Evolutionary conservation across 2,113 vertebrate species (phyloP).

Genomic region (Sinosuthora webbiana): DNA sequence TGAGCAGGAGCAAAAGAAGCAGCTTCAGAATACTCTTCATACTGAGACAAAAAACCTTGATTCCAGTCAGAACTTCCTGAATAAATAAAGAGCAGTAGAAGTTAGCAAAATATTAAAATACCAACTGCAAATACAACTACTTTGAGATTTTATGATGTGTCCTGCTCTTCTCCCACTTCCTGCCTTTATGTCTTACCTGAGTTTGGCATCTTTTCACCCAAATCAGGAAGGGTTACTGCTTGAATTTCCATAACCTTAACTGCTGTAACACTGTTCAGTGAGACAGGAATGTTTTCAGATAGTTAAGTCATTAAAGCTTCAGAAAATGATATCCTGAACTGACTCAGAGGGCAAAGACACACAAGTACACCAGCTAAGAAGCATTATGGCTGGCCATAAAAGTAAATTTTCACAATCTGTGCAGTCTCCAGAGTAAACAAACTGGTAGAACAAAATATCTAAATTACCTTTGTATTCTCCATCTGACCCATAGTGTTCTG

Average conservation of each 20-base stretch:
- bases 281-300: background rate
- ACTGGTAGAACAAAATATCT: background rate
- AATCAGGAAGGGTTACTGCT: background rate
- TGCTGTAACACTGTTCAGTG: background rate
- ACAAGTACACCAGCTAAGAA: background rate
- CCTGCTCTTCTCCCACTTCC: background rate
- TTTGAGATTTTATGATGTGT: background rate
- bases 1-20: background rate
- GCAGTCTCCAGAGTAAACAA: background rate
- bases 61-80: constrained; percentile 32
- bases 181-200: background rate
- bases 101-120: background rate
- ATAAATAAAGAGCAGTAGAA: background rate
- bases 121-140: background rate
- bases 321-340: background rate
- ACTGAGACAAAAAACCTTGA: background rate
- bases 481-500: background rate
- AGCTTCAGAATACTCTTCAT: background rate
- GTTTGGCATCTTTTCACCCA: background rate
- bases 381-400: background rate
- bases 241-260: background rate
- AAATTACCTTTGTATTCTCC: constrained; percentile 6
- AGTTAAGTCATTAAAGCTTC: background rate
- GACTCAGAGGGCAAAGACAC: background rate
- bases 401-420: background rate